Evolutionary conservation across 2,797 vertebrate genomes (phyloP).

Genomic region (Spheniscus humboldti): DNA sequence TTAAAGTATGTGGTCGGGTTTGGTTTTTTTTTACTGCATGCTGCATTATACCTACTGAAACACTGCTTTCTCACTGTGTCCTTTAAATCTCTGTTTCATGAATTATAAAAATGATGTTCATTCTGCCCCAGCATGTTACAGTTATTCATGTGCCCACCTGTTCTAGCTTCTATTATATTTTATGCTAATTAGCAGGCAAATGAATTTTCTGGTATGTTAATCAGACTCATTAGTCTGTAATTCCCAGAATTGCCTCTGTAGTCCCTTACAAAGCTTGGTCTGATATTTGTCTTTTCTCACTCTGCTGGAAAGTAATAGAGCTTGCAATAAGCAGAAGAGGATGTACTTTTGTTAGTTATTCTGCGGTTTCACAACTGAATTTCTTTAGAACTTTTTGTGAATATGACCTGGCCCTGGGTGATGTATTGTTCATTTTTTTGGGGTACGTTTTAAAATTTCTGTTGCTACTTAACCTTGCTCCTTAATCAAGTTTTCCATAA

Average conservation of each 20-base stretch:
- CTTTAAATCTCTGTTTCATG: background rate
- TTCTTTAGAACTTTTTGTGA: background rate
- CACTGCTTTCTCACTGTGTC: background rate
- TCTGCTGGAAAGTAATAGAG: conserved; percentile 24
- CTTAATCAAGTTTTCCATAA: background rate
- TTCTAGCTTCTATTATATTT: conserved; percentile 43
- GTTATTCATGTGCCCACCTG: conserved; percentile 10
- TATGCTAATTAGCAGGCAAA: conserved; percentile 50
- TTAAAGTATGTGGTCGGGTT: background rate
- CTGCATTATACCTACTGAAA: background rate
- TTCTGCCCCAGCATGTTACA: background rate
- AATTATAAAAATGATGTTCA: background rate
- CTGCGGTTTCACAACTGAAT: background rate
- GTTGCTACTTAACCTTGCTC: background rate
- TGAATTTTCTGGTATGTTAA: conserved; percentile 48
- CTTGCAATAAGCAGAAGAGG: background rate
- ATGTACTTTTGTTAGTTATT: background rate
- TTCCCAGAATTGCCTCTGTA: conserved; percentile 16
- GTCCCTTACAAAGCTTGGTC: background rate
- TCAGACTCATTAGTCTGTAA: conserved; percentile 34
- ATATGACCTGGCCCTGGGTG: background rate
- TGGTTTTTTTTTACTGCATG: background rate
- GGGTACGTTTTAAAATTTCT: background rate
- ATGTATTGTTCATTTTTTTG: background rate
- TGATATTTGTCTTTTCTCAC: conserved; percentile 29